Percentiles rank a stretch among this genome's conserved stretches.
These are phyloP conservation scores for Nettapus auritus DNA, from an alignment of 2,113 vertebrate species.

Conservation along the genomic window DNA sequence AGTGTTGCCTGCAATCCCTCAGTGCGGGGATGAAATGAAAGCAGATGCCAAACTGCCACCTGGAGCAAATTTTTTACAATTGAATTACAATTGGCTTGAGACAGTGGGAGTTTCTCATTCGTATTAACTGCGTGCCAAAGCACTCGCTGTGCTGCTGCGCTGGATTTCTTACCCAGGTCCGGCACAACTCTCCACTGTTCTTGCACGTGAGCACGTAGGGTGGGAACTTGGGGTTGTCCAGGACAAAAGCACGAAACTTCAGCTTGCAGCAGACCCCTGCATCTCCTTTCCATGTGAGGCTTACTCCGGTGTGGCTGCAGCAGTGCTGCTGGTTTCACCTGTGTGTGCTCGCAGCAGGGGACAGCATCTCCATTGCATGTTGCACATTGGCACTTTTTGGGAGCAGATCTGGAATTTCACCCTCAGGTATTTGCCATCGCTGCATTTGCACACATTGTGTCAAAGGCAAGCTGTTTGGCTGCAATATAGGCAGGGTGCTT, in stretches of 20 bases:
- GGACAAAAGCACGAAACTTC: neutral
- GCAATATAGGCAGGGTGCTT: neutral
- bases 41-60: slow-evolving; percentile 40
- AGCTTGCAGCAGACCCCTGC: neutral
- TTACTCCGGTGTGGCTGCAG: neutral
- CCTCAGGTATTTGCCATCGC: neutral
- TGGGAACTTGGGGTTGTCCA: neutral
- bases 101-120: neutral
- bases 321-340: neutral
- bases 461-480: neutral
- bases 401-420: neutral
- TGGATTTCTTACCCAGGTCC: neutral
- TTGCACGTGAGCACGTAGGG: accelerated
- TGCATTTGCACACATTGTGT: neutral
- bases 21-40: neutral
- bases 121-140: neutral
- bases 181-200: neutral
- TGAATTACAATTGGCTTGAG: neutral
- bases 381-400: neutral
- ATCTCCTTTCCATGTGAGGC: neutral
- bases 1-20: neutral
- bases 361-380: neutral
- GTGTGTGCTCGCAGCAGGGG: neutral
- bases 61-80: slow-evolving; percentile 20
- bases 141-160: neutral